Conservation (phyloP, 2,888 invertebrate genomes). For the Calameuta filiformis region DNA sequence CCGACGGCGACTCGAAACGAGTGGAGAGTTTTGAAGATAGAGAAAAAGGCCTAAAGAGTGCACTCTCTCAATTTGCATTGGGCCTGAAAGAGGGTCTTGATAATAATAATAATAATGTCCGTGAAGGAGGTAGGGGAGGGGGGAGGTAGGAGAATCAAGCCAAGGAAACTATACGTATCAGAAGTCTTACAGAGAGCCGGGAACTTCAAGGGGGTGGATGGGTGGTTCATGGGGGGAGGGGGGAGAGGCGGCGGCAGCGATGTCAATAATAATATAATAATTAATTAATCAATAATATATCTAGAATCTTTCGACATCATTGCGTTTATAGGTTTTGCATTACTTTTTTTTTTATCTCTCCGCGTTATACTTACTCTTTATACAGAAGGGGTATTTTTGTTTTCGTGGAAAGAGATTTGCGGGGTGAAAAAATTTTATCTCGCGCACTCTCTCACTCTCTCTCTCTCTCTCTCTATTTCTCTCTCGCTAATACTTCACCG, state of each 20-base stretch:
- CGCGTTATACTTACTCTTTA: slow-evolving; percentile 61
- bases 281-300: slow-evolving; percentile 33
- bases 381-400: slow-evolving; percentile 55
- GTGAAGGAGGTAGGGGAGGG: no score
- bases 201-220: no score
- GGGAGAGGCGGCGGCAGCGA: neutral
- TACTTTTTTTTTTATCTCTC: slow-evolving; percentile 30
- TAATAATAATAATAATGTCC: no score
- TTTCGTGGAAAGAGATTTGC: slow-evolving; percentile 51
- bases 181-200: no score
- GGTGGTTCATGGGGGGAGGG: no score
- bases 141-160: no score
- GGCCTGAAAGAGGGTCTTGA: no score
- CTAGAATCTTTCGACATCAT: slow-evolving; percentile 42
- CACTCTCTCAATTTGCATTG: no score
- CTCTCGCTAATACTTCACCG: neutral
- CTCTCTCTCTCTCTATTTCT: slow-evolving; percentile 6
- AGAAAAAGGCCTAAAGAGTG: no score
- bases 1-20: no score
- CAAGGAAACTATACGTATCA: no score
- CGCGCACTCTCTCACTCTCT: slow-evolving; percentile 11
- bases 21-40: no score
- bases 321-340: slow-evolving; percentile 40
- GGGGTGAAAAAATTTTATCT: neutral
- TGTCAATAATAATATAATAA: slow-evolving; percentile 24